Evolutionary conservation across 2,888 invertebrate species (phyloP), one percentile per base, ranked within the genome.

Genomic region (Morpho deidamia): DNA sequence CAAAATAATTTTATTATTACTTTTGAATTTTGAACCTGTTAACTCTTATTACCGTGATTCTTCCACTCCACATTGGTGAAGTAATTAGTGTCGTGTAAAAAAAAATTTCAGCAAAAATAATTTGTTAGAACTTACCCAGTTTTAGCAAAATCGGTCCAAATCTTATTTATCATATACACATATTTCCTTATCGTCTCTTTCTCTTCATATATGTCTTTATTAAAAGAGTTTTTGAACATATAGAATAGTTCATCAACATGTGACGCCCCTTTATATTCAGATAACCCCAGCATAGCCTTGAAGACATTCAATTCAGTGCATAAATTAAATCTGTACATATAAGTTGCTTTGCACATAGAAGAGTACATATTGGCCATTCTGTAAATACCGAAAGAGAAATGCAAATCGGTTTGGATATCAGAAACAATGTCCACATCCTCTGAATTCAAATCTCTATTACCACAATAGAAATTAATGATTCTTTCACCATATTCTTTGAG

Each of bases 241-340:
- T 87, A 87, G 12, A 72, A 73, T 41, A 87, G 0, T 2, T 88
- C 88, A 58, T 89, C 89, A 0, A 71, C 81, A 51, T 89, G 88
- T 10, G 71, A 68, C 0, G 77, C 81, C 0, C 84, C 87, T 66
- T 62, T 53, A 61, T 78, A 69, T n/a, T 70, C 69, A 0, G 49
- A 34, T 11, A 52, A 54, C 0, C 59, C 61, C 0, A 59, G 38
- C 0, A 59, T 14, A 7, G 38, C 58, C 55, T 71, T 71, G 7
- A 70, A 34, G 1, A 68, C 37, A 52, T 72, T 74, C 11, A 71
- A 53, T 43, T 71, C 67, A 0, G 68, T 66, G 11, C 65, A 64
- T 35, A 51, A 66, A 44, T 66, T 63, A 42, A 74, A 71, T 46
- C 59, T 61, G 45, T 69, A 71, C 47, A 69, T 57, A 48, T 64